Conservation (phyloP, 1,140 invertebrate genomes). For the Calliopsis andreniformis region DNA sequence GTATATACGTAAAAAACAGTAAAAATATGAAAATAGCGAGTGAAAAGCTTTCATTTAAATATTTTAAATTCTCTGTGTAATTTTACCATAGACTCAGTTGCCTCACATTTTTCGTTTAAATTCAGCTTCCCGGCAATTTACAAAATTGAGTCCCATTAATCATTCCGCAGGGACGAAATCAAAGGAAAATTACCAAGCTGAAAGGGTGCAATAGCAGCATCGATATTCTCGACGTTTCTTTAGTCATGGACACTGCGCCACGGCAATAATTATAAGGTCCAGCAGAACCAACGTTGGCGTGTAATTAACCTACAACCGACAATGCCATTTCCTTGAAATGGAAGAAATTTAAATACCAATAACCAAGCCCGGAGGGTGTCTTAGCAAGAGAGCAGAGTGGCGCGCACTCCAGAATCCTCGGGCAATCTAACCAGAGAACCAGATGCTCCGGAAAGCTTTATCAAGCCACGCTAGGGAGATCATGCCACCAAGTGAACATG, state of each 20-base stretch:
- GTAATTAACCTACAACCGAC: constrained; percentile 64
- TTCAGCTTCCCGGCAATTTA: neutral
- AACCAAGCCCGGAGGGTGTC: constrained; percentile 45
- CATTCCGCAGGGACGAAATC: neutral
- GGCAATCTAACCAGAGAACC: constrained; percentile 55
- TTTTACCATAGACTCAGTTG: too few relatives aligned
- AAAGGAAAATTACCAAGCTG: constrained; percentile 32
- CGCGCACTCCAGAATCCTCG: constrained; percentile 43
- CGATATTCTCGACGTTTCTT: constrained; percentile 28
- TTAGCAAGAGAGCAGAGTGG: constrained; percentile 31
- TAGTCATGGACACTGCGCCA: constrained; percentile 27
- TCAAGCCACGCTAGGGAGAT: constrained; percentile 35
- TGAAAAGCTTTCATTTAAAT: too few relatives aligned
- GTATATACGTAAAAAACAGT: too few relatives aligned
- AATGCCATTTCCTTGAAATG: constrained; percentile 50
- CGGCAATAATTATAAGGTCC: constrained; percentile 58
- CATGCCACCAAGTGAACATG: constrained; percentile 6
- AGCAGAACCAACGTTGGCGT: constrained; percentile 15
- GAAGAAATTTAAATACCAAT: constrained; percentile 69
- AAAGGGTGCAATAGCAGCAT: constrained; percentile 11
- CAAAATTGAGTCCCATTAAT: neutral
- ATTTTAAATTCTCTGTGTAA: too few relatives aligned
- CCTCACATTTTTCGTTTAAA: neutral
- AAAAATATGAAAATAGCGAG: too few relatives aligned
- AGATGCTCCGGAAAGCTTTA: constrained; percentile 62